Base-by-base conservation (phyloP, 2,113 vertebrate genomes). In the Melanostigma gelatinosum region DNA sequence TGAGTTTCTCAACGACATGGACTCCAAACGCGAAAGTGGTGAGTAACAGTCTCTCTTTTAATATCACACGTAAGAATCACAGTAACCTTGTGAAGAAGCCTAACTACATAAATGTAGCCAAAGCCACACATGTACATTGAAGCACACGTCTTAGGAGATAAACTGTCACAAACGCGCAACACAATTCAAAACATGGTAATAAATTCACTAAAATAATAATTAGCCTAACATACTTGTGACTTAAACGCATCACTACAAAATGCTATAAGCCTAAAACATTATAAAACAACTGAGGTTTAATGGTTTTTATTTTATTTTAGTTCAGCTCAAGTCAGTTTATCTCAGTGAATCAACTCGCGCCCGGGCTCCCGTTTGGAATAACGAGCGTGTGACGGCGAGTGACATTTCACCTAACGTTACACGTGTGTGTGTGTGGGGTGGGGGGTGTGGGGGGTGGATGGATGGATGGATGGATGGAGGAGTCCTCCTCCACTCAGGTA, bases 1-100 rank as follows among this genome's bases (percentile, higher is more conserved):
- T 34, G 18, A 32, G 15, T 32, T 27, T 18, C 3, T 16, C 52
- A 68, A 61, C 15, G 68, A 27, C 42, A 93, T 92, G 92, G 92
- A 92, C 15, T 75, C 90, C n/a, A 90, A 86, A 62, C 83, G 81
- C 1, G 88, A 92, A 38, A 91, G 88, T 60, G 87, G 92, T 93
- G 79, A 92, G 92, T 89, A 63, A 22, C 50, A 36, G 48, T 22
- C 38, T 50, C 12, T 67, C 34, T 70, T 63, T 40, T 36, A 2
- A 68, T 63, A 27, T 71, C 20, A 38, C 13, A 58, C 52, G 4
- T 52, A 5, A 71, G 18, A 63, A 8, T 8, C 46, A 61, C 79
- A 76, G 62, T 68, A 66, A 81, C 67, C 72, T 44, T 52, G 11
- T 8, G 22, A 15, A n/a, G 18, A 72, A 68, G 18, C 18, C 15